A percentile compares a stretch with the other conserved stretches of the same genome.
Conservation (phyloP, 2,113 vertebrate genomes). For the Panurus biarmicus region DNA sequence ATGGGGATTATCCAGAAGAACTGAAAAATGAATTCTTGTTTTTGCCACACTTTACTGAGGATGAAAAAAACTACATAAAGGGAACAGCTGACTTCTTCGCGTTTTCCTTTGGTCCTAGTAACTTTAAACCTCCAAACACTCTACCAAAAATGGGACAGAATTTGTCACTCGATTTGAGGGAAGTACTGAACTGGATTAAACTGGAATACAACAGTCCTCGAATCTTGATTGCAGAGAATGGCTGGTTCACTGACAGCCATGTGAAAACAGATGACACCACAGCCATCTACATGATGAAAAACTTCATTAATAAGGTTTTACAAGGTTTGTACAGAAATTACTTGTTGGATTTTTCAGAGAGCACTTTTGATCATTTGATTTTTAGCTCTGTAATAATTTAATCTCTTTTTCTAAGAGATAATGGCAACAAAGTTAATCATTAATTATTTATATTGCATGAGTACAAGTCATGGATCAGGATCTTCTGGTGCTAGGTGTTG, state of each 20-base stretch:
- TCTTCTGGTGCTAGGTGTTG: not conserved
- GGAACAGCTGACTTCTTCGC: slow-evolving; percentile 93
- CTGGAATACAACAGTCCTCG: slow-evolving; percentile 81
- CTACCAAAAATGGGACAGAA: slow-evolving; percentile 76
- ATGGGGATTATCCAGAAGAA: slow-evolving; percentile 84
- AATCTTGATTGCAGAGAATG: slow-evolving; percentile 87
- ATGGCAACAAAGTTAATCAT: slow-evolving; percentile 22
- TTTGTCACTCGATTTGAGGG: slow-evolving; percentile 80
- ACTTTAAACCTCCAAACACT: slow-evolving; percentile 75
- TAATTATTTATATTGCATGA: not conserved
- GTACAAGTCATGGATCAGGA: not conserved
- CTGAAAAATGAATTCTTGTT: slow-evolving; percentile 68
- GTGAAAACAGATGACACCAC: slow-evolving; percentile 87
- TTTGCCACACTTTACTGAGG: slow-evolving; percentile 76
- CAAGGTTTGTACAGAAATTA: slow-evolving; percentile 75
- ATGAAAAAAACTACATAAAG: slow-evolving; percentile 77
- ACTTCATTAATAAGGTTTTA: slow-evolving; percentile 88
- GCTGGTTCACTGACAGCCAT: slow-evolving; percentile 88
- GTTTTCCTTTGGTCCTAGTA: slow-evolving; percentile 91
- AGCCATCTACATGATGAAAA: slow-evolving; percentile 89
- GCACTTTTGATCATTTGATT: not conserved
- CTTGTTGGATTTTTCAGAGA: not conserved
- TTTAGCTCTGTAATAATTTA: not conserved
- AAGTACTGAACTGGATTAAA: slow-evolving; percentile 86
- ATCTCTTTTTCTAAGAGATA: not conserved